phyloP scores from a whole-genome alignment of 2,113 vertebrate genomes.

The Myotis lucifugus region DNA sequence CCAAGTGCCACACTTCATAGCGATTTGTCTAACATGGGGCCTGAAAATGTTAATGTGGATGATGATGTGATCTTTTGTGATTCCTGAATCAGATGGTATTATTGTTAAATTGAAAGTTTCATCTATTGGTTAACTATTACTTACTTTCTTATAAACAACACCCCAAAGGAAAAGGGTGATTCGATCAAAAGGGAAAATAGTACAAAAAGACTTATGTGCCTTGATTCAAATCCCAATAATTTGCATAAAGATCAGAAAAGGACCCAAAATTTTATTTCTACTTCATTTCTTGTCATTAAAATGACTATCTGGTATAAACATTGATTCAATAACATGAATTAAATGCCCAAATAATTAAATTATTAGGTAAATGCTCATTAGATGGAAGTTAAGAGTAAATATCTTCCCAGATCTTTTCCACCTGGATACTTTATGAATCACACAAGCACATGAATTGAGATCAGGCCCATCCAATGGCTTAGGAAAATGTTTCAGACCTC shows the following conservation, averaged over 20 bases:
- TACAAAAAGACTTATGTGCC: not conserved
- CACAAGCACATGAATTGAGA: not conserved
- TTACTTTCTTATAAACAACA: constrained; percentile 36
- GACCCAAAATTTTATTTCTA: not conserved
- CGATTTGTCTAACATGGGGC: not conserved
- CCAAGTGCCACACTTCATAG: not conserved
- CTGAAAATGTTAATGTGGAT: not conserved
- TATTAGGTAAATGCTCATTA: constrained; percentile 50
- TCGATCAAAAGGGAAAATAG: not conserved
- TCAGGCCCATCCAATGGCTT: not conserved
- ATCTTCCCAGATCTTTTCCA: constrained; percentile 34
- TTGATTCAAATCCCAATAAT: not conserved
- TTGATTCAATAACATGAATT: constrained; percentile 12
- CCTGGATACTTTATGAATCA: constrained; percentile 30
- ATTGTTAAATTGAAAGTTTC: not conserved
- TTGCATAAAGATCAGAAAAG: constrained; percentile 18
- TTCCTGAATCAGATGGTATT: not conserved
- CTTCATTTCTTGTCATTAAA: constrained; percentile 52
- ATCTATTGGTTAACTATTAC: not conserved
- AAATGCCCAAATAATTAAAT: constrained; percentile 37
- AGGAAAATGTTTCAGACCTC: not conserved
- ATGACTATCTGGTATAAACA: constrained; percentile 32
- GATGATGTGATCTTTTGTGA: not conserved
- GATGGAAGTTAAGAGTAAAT: constrained; percentile 29
- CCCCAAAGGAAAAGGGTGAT: not conserved